Conservation (phyloP, 2,888 invertebrate genomes). For the Dicyrtoma fusca region DNA sequence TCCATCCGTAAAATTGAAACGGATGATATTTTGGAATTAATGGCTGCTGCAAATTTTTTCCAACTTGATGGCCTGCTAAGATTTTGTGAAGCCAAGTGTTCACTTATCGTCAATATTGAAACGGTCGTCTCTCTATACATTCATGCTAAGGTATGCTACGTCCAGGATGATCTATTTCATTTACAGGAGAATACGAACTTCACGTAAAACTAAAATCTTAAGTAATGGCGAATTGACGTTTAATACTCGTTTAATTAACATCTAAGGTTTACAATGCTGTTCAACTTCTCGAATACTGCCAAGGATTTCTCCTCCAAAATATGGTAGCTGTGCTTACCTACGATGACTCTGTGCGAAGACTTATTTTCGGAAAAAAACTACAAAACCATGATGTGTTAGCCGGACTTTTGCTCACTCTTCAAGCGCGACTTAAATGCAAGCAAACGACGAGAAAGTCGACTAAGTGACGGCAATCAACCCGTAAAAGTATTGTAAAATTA, state of each 20-base stretch:
- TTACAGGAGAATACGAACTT: neutral
- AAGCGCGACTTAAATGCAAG: constrained; percentile 65
- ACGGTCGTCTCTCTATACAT: constrained; percentile 91
- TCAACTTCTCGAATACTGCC: constrained; percentile 81
- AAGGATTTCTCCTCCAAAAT: constrained; percentile 83
- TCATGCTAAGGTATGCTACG: constrained; percentile 75
- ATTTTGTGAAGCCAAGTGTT: constrained; percentile 84
- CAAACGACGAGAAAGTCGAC: constrained; percentile 6
- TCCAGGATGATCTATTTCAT: neutral
- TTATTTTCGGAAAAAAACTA: constrained; percentile 84
- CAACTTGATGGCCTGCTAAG: constrained; percentile 81
- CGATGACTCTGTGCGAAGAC: constrained; percentile 84
- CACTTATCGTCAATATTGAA: constrained; percentile 80
- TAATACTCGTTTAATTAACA: neutral
- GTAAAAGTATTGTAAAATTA: constrained; percentile 10
- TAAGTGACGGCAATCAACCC: neutral
- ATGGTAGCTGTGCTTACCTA: constrained; percentile 92
- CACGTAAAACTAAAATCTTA: neutral
- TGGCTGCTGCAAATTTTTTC: constrained; percentile 91
- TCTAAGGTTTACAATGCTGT: constrained; percentile 81
- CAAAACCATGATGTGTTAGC: constrained; percentile 88
- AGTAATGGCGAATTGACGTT: neutral
- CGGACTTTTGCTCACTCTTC: constrained; percentile 77
- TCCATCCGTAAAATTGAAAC: constrained; percentile 70
- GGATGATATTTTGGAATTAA: constrained; percentile 80